Evolutionary conservation across 23 tunicate species (phyloP).

Genomic region (Trididemnum clinides): DNA sequence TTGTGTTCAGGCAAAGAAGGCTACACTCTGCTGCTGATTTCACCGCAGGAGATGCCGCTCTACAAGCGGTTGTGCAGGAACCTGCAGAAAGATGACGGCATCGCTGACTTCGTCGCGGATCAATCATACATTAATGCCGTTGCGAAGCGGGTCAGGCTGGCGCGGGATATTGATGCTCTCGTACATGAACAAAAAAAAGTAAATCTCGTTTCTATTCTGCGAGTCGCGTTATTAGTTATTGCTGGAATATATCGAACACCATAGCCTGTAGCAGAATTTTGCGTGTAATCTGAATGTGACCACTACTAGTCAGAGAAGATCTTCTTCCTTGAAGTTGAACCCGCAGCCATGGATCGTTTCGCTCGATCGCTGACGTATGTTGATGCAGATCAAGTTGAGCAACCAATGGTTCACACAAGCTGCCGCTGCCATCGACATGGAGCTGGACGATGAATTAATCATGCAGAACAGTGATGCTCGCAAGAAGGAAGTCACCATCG

Average conservation of each 20-base stretch:
- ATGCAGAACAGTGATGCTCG: conserved; percentile 22
- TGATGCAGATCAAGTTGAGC: conserved; percentile 44
- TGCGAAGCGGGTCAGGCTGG: conserved; percentile 61
- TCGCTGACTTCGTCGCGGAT: conserved; percentile 53
- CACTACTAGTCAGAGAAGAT: not conserved
- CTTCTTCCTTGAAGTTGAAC: too few species aligned
- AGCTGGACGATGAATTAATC: conserved; percentile 71
- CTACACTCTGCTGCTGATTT: conserved; percentile 56
- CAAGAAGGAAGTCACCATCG: conserved; percentile 1
- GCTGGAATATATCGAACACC: too few species aligned
- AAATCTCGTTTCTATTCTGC: not conserved
- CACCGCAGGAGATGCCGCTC: conserved; percentile 56
- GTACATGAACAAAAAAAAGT: conserved; percentile 78
- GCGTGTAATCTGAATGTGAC: too few species aligned
- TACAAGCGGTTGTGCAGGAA: conserved; percentile 70
- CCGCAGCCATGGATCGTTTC: too few species aligned
- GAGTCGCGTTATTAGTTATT: not conserved
- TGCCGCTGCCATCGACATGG: conserved; percentile 78
- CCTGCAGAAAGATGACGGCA: conserved; percentile 63
- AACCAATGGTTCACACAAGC: conserved; percentile 84
- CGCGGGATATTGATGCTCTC: conserved; percentile 65
- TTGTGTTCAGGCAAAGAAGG: conserved; percentile 70
- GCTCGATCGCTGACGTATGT: not conserved
- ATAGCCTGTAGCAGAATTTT: too few species aligned
- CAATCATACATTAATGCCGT: conserved; percentile 46